These are phyloP conservation scores for Tetraneura akinire DNA, from an alignment of 1,140 invertebrate genomes.

Conservation along the genomic window DNA sequence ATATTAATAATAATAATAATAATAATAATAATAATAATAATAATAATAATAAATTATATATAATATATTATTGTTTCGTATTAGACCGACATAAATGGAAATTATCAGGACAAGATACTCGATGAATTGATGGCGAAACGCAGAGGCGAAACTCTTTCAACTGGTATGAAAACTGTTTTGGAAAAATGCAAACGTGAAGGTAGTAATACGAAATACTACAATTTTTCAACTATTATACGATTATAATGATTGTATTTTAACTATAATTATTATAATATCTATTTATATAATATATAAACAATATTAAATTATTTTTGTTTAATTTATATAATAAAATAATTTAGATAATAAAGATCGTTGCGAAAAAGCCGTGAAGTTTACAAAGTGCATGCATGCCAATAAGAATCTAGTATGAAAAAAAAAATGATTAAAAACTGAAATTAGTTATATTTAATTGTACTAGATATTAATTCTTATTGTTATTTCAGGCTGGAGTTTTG, in stretches of 20 bases:
- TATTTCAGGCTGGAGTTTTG: too few relatives aligned
- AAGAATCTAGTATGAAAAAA: background rate
- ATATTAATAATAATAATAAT: too few relatives aligned
- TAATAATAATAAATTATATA: too few relatives aligned
- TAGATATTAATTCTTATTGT: too few relatives aligned
- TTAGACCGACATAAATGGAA: background rate
- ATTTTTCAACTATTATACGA: too few relatives aligned
- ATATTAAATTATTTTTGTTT: too few relatives aligned
- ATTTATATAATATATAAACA: too few relatives aligned
- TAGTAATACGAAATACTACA: background rate
- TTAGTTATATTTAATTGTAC: too few relatives aligned
- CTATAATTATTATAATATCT: too few relatives aligned
- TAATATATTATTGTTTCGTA: background rate
- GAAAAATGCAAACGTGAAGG: background rate
- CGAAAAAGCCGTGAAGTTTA: slow-evolving; percentile 19
- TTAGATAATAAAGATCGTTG: background rate
- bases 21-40: too few relatives aligned
- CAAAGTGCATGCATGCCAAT: slow-evolving; percentile 10
- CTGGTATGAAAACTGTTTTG: background rate
- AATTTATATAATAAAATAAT: too few relatives aligned
- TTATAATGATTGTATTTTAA: too few relatives aligned
- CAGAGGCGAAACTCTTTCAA: background rate
- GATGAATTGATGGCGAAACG: background rate
- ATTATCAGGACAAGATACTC: background rate
- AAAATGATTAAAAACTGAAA: background rate